phyloP scores from a whole-genome alignment of 2,113 vertebrate genomes.

The Haliaeetus leucogaster region DNA sequence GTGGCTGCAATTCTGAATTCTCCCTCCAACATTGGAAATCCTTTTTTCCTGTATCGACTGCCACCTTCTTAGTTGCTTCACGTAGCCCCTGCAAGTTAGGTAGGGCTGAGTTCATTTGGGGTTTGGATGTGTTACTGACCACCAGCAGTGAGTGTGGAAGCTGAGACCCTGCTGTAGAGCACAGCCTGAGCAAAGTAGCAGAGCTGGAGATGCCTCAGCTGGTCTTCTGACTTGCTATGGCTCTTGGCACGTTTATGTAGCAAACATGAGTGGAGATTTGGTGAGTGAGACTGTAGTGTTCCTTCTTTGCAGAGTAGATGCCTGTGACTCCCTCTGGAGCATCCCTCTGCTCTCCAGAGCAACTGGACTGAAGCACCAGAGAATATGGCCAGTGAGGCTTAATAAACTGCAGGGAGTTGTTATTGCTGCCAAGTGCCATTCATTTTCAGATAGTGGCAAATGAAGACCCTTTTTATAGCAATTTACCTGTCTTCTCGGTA shows the following conservation, averaged over 20 bases:
- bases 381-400: neutral
- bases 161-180: neutral
- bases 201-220: neutral
- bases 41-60: neutral
- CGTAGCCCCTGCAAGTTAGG: fast-evolving
- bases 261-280: neutral
- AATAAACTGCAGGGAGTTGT: neutral
- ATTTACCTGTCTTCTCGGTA: neutral
- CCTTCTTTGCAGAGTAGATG: neutral
- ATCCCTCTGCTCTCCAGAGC: neutral
- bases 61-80: fast-evolving
- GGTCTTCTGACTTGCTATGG: neutral
- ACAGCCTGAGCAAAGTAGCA: neutral
- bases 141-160: neutral
- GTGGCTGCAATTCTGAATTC: neutral
- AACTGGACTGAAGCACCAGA: neutral
- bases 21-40: neutral
- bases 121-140: neutral
- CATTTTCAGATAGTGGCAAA: neutral
- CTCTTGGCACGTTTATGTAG: fast-evolving
- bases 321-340: neutral
- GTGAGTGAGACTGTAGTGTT: neutral
- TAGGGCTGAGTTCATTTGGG: neutral
- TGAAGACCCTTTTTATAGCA: fast-evolving
- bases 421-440: neutral